Base-by-base conservation (phyloP, 2,888 invertebrate species). In the Hirtodrosophila alboralis region DNA sequence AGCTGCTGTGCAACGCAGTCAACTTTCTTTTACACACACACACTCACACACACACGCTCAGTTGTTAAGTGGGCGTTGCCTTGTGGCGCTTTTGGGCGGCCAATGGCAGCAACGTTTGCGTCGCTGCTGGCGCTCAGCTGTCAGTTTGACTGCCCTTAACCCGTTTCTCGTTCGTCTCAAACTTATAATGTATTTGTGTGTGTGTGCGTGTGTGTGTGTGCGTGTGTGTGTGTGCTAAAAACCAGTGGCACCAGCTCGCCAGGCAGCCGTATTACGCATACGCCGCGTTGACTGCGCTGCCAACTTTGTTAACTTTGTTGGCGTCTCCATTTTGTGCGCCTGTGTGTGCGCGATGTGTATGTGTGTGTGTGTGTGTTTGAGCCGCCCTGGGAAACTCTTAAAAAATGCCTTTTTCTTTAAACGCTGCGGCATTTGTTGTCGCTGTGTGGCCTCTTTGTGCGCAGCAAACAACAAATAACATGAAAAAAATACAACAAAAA, bases 211-310 rank as follows among this genome's bases (percentile, higher is more conserved):
- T 48, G 36, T 43, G 30, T 23, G 64, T 40, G 53, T 43, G 34
- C 41, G 33, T 54, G 14, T 59, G 48, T 51, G 64, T 44, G 44
- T 23, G 63, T 62, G 76, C 65, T 67, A 52, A 84, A 87, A 78
- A 86, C 88, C 87, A 81, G 80, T 81, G 79, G 88, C 75, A 78
- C n/a, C n/a, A 18, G 76, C 71, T 64, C 54, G 53, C 62, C 77
- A 51, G 52, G 79, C 88, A 85, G 76, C 87, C 83, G 85, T 81
- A 60, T 87, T 87, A 87, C 87, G 88, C 88, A 75, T 74, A 48
- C 75, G 70, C 64, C 75, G 67, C 68, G 66, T 72, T 70, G 75
- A 52, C 75, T 57, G 66, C 71, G 64, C 77, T 77, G 67, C 67
- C 62, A 70, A 71, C 60, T 72, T 60, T 68, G 68, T 77, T 74